Conservation (phyloP, 1,140 invertebrate species). For the Pseudomyrmex flavicornis region DNA sequence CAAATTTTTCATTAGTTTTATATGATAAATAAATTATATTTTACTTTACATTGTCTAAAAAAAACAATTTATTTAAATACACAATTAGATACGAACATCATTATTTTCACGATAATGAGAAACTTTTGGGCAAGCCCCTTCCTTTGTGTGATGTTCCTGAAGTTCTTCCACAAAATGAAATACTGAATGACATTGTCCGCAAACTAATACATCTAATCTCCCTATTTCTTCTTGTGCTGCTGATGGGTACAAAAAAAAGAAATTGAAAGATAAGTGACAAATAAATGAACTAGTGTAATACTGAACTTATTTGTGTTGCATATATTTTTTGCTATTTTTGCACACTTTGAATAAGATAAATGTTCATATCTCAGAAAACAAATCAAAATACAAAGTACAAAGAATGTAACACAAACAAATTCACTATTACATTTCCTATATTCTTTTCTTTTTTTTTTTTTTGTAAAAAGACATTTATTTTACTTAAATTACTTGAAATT, state of each 20-base stretch:
- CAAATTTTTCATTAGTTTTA: constrained; percentile 6
- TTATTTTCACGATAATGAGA: constrained; percentile 82
- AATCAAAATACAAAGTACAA: too few species aligned
- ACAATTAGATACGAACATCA: constrained; percentile 76
- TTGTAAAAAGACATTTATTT: not conserved
- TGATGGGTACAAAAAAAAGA: constrained; percentile 70
- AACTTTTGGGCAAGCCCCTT: constrained; percentile 80
- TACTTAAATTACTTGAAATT: too few species aligned
- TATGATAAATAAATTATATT: not conserved
- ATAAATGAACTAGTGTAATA: not conserved
- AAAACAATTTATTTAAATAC: not conserved
- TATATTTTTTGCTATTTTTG: too few species aligned
- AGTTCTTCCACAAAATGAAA: constrained; percentile 93
- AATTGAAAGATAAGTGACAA: not conserved
- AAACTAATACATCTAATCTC: constrained; percentile 91
- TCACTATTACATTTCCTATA: not conserved
- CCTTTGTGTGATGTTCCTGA: constrained; percentile 87
- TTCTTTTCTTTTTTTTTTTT: not conserved
- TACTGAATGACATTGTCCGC: constrained; percentile 91
- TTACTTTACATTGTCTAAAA: not conserved
- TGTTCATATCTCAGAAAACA: too few species aligned
- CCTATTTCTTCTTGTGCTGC: constrained; percentile 91
- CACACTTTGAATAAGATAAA: too few species aligned
- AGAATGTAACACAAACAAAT: too few species aligned
- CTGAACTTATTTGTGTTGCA: too few species aligned